Percentiles rank a stretch among this genome's conserved stretches.
phyloP scores from a whole-genome alignment of 2,888 invertebrate genomes.

The Latheticus oryzae region DNA sequence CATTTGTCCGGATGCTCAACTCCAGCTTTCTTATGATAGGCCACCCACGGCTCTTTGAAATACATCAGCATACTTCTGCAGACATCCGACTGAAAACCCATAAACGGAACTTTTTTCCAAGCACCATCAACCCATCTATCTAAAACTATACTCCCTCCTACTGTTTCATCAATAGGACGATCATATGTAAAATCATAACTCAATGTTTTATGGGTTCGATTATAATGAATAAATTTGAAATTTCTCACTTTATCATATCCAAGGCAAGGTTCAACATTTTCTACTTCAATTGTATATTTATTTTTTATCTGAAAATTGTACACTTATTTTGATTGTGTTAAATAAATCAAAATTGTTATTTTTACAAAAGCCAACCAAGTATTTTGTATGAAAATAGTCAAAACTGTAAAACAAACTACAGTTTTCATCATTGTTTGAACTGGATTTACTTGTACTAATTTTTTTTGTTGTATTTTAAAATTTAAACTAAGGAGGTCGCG shows the following conservation, averaged over 20 bases:
- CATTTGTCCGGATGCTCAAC: conserved; percentile 42
- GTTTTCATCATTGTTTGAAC: too few relatives aligned
- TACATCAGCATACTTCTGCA: conserved; percentile 32
- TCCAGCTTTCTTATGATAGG: conserved; percentile 21
- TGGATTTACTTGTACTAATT: too few relatives aligned
- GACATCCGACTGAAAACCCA: conserved; percentile 39
- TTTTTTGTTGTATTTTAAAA: too few relatives aligned
- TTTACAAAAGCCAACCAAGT: too few relatives aligned
- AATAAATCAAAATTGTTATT: too few relatives aligned
- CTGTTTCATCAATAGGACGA: conserved; percentile 40
- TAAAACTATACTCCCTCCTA: conserved; percentile 37
- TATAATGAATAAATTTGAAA: conserved; percentile 26
- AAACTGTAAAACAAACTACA: too few relatives aligned
- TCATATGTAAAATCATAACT: conserved; percentile 38
- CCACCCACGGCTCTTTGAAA: conserved; percentile 25
- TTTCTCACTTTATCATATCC: conserved; percentile 35
- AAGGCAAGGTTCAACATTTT: conserved; percentile 29
- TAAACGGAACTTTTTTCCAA: conserved; percentile 44
- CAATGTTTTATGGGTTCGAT: conserved; percentile 38
- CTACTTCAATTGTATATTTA: conserved; percentile 18
- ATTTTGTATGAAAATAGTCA: too few relatives aligned
- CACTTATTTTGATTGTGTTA: too few relatives aligned
- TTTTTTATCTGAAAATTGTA: conserved; percentile 23
- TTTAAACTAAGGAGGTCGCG: neutral
- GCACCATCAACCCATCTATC: conserved; percentile 41